Evolutionary conservation across 2,797 vertebrate species (phyloP).

Genomic region (Myotis planiceps): DNA sequence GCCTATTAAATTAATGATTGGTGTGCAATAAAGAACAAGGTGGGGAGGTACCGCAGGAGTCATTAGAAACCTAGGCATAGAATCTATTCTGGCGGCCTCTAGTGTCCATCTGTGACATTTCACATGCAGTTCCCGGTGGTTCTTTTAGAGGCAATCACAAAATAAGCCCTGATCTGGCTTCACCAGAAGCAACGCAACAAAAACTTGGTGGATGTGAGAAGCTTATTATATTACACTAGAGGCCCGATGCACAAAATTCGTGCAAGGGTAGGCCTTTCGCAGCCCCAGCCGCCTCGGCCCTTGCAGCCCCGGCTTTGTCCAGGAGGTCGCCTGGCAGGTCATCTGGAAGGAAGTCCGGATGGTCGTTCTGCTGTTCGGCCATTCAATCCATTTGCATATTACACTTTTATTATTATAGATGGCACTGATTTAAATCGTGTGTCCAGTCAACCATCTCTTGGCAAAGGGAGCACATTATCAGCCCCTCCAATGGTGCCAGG

Average conservation of each 20-base stretch:
- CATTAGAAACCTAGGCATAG: no score
- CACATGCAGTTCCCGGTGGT: background rate
- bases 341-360: no score
- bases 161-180: background rate
- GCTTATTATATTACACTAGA: background rate
- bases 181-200: background rate
- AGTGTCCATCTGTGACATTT: conserved; percentile 27
- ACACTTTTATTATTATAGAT: no score
- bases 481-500: background rate
- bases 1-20: background rate
- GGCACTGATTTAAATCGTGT: background rate
- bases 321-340: rapidly evolving
- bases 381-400: no score
- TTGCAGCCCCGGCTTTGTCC: no score
- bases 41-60: rapidly evolving
- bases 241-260: no score
- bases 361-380: no score
- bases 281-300: no score
- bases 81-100: conserved; percentile 64
- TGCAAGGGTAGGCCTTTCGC: no score
- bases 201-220: background rate
- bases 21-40: background rate
- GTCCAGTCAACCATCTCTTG: background rate
- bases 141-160: background rate
- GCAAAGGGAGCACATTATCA: background rate